Conservation (phyloP, 2,797 vertebrate genomes). For the Hyperoplus immaculatus region DNA sequence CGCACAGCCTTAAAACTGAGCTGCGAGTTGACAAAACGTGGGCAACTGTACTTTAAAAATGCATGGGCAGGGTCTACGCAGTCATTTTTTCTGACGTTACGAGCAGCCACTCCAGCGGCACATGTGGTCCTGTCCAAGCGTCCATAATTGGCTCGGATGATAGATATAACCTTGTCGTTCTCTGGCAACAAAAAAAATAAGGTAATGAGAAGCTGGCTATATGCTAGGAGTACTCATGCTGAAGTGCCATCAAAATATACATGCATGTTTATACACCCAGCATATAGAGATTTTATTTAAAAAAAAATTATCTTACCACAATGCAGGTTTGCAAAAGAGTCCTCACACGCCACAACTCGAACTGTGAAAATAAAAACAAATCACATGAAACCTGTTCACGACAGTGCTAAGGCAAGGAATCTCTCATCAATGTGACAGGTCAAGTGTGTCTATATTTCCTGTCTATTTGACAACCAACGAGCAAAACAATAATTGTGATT, state of each 20-base stretch:
- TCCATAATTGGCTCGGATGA: slow-evolving; percentile 55
- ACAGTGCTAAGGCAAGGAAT: neutral
- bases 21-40: neutral
- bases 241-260: neutral
- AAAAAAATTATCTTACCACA: slow-evolving; percentile 51
- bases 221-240: neutral
- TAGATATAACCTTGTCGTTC: slow-evolving; percentile 11
- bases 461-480: neutral
- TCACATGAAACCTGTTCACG: neutral
- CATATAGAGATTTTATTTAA: neutral
- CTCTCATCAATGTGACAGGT: neutral
- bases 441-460: neutral
- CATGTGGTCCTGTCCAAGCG: slow-evolving; percentile 43
- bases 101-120: rapidly evolving
- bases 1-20: neutral
- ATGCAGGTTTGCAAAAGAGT: slow-evolving; percentile 27
- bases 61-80: neutral
- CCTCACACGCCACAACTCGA: slow-evolving; percentile 39
- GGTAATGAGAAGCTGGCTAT: no score
- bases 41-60: no score
- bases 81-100: neutral
- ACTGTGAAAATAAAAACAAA: slow-evolving; percentile 46
- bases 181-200: slow-evolving; percentile 22
- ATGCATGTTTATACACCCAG: neutral
- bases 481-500: neutral